Percentiles rank a stretch among this genome's conserved stretches.
Evolutionary conservation across 2,113 vertebrate genomes (phyloP).

Genomic region (Sorex araneus): DNA sequence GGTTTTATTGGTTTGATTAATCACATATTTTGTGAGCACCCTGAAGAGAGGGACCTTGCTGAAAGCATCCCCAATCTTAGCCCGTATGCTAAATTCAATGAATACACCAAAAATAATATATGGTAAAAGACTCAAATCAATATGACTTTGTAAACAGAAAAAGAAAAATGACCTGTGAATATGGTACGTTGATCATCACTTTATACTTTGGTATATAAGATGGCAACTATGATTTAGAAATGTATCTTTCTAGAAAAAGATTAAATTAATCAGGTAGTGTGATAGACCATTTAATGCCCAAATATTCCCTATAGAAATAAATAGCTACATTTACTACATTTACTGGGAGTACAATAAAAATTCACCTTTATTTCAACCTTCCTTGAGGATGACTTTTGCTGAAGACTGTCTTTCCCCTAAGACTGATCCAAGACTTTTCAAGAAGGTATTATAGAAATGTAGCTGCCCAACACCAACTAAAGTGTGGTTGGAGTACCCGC

Average conservation of each 20-base stretch:
- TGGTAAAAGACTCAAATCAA: background rate
- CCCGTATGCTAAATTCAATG: background rate
- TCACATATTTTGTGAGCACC: background rate
- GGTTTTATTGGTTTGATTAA: background rate
- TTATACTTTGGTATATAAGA: background rate
- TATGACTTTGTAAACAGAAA: constrained; percentile 10
- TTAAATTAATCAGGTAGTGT: background rate
- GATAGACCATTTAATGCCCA: background rate
- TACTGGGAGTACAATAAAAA: background rate
- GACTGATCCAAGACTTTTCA: too few relatives aligned
- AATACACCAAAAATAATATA: background rate
- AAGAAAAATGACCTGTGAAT: background rate
- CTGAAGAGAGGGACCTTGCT: background rate
- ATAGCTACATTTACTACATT: background rate
- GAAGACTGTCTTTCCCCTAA: background rate
- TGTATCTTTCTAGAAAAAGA: background rate
- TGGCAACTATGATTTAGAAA: background rate
- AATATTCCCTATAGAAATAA: background rate
- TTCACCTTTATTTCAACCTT: background rate
- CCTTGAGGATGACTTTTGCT: background rate
- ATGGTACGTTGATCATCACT: background rate
- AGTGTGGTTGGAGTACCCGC: too few relatives aligned
- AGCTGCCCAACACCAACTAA: background rate
- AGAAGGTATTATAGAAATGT: background rate
- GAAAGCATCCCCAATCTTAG: background rate